Conservation (phyloP, 2,797 vertebrate genomes). For the Poecilia wingei region DNA sequence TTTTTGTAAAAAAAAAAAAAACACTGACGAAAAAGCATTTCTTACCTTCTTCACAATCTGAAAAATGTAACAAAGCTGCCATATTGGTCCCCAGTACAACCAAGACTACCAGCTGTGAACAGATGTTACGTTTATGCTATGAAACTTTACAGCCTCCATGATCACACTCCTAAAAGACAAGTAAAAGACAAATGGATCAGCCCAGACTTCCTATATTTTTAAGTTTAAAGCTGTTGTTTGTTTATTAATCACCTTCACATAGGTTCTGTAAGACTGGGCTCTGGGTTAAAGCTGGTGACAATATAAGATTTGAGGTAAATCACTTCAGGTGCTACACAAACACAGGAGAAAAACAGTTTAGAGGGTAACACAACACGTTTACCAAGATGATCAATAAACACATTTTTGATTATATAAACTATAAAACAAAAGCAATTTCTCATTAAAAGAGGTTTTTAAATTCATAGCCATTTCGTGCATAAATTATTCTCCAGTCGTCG, state of each 20-base stretch:
- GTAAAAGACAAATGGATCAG: not conserved
- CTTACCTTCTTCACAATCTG: no score
- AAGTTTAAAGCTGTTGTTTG: not conserved
- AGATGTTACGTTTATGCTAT: not conserved
- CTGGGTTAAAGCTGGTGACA: not conserved
- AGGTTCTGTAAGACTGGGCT: not conserved
- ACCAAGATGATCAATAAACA: not conserved
- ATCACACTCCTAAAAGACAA: not conserved
- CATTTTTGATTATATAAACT: not conserved
- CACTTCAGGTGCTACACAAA: not conserved
- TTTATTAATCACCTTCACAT: not conserved
- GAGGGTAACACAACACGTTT: not conserved
- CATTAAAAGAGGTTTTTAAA: not conserved
- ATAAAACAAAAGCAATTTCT: not conserved
- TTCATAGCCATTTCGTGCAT: not conserved
- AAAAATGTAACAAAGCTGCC: no score
- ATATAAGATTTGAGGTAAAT: not conserved
- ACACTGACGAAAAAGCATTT: no score
- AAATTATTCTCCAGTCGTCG: constrained; percentile 3
- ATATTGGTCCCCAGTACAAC: no score
- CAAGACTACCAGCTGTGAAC: no score
- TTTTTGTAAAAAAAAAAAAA: no score
- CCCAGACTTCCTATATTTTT: not conserved
- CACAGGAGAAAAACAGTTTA: not conserved
- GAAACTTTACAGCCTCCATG: not conserved